These are phyloP conservation scores for Lasioglossum malachurum DNA, from an alignment of 2,888 invertebrate genomes.

Conservation along the genomic window DNA sequence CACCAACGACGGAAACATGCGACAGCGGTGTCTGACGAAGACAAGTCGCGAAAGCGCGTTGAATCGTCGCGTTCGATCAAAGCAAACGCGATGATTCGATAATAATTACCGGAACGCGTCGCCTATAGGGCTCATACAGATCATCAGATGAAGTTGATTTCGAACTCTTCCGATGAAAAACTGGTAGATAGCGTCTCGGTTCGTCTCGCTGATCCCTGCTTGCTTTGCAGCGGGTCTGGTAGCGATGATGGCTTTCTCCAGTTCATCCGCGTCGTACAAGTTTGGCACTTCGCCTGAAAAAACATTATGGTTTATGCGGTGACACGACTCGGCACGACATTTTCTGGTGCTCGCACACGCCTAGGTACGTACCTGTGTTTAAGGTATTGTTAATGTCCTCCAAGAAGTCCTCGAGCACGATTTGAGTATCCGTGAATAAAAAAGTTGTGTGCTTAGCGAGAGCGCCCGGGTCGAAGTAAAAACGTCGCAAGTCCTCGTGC, in stretches of 20 bases:
- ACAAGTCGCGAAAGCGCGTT: background rate
- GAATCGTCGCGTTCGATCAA: background rate
- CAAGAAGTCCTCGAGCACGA: constrained; percentile 95
- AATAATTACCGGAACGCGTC: constrained; percentile 90
- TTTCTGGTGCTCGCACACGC: too few relatives aligned
- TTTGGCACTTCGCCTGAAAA: constrained; percentile 93
- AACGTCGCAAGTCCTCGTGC: constrained; percentile 93
- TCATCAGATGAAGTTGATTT: constrained; percentile 93
- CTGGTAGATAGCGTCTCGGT: constrained; percentile 92
- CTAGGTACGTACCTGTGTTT: constrained; percentile 89
- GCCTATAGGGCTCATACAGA: constrained; percentile 96
- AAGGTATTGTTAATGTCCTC: constrained; percentile 97
- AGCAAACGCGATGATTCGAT: background rate
- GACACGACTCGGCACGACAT: background rate
- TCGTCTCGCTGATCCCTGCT: constrained; percentile 88
- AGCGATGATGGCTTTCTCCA: constrained; percentile 92
- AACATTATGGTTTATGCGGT: background rate
- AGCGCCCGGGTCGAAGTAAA: constrained; percentile 93
- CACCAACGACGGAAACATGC: constrained; percentile 96
- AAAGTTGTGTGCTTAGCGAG: constrained; percentile 92
- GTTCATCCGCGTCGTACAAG: constrained; percentile 94
- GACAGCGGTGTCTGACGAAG: constrained; percentile 89
- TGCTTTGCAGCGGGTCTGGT: constrained; percentile 90
- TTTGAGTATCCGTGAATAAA: constrained; percentile 95
- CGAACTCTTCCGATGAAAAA: constrained; percentile 94